Conservation (phyloP, 2,888 invertebrate genomes). For the Nomada goodeniana region DNA sequence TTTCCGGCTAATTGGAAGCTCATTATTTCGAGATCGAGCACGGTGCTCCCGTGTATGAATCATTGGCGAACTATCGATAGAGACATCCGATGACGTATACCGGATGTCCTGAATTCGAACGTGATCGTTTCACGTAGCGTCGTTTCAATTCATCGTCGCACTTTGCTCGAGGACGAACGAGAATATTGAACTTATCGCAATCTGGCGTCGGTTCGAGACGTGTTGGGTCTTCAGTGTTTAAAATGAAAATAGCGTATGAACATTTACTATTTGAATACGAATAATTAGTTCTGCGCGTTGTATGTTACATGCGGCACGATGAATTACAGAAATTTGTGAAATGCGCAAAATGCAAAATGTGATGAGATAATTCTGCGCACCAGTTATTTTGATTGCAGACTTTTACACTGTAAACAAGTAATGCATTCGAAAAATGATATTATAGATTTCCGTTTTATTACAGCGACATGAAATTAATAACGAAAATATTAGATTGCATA, state of each 20-base stretch:
- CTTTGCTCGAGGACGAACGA: conserved; percentile 1
- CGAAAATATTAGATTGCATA: too few species aligned
- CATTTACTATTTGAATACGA: background rate
- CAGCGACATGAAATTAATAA: too few species aligned
- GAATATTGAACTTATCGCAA: conserved; percentile 33
- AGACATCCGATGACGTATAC: conserved; percentile 35
- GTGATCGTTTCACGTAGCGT: conserved; percentile 10
- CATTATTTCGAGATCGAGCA: conserved; percentile 47
- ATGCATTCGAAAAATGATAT: too few species aligned
- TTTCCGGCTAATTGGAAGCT: conserved; percentile 53
- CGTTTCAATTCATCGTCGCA: conserved; percentile 16
- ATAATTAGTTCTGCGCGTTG: too few species aligned
- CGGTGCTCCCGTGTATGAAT: conserved; percentile 10
- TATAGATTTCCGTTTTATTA: too few species aligned
- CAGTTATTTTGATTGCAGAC: too few species aligned
- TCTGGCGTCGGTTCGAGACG: background rate
- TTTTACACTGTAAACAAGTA: too few species aligned
- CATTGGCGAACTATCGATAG: conserved; percentile 37
- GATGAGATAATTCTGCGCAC: too few species aligned
- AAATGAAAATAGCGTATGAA: conserved; percentile 5
- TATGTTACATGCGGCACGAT: too few species aligned
- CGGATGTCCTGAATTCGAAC: conserved; percentile 45
- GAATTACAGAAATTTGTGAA: too few species aligned
- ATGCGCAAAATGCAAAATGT: too few species aligned
- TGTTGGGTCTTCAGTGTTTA: background rate